Evolutionary conservation across 1,140 invertebrate genomes (phyloP), one percentile per base, ranked within the genome.

Genomic region (Nasonia vitripennis): DNA sequence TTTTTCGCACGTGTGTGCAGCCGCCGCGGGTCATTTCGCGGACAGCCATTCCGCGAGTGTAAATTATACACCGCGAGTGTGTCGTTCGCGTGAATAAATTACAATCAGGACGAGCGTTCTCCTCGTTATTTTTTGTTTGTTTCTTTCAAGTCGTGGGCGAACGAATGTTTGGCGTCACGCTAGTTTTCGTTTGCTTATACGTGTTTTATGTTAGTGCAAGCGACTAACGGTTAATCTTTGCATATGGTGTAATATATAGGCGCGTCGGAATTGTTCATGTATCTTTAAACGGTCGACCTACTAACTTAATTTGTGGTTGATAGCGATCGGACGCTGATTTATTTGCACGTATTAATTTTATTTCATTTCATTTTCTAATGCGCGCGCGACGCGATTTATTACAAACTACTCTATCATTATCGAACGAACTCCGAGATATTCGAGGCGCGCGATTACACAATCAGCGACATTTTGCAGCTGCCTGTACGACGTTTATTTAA

Each of bases 11-110:
- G 11, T 71, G 70, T 34, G 20, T 34, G 27, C 70, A 31, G 70
- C 27, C 14, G 23, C 55, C 17, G 45, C 68, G 45, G 45, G 68
- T 71, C 68, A 31, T 71, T 71, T 71, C 51, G n/a, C 77, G 77
- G 77, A 62, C 67, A 51, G 37, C 51, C 41, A 17, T 84, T 71
- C 51, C 62, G 51, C 62, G 14, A 9, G 41, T 70, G 82, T 27
- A 78, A 84, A 78, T 78, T 84, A 23, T 70, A 84, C n/a, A 23
- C 45, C 20, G 27, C 48, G 74, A 75, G 73, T 45, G 73, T 45
- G 37, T 34, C 10, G 31, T 34, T 45, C 20, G 31, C 27, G 51
- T 34, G 62, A 83, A 78, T 83, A 83, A 83, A 83, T 83, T 78
- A 70, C 55, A 68, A 78, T 78, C 27, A 78, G 51, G n/a, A 71